phyloP scores from a whole-genome alignment of 2,888 invertebrate species.

The Andrena marginata region DNA sequence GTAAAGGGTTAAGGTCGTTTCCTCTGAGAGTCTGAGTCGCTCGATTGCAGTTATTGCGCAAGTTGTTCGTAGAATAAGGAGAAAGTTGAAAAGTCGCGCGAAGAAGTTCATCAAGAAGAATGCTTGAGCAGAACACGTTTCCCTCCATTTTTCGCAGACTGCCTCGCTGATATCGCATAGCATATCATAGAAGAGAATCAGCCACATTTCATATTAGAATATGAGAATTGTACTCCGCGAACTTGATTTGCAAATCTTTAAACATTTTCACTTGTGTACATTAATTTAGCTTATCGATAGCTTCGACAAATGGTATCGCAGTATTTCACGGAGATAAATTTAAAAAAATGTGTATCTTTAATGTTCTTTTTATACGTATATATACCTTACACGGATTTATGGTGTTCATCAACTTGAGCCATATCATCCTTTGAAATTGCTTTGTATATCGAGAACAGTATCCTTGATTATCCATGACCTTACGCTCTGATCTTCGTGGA shows the following conservation, averaged over 20 bases:
- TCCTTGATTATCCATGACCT: constrained; percentile 27
- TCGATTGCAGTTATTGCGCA: constrained; percentile 2
- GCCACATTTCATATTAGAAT: too few relatives aligned
- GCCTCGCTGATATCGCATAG: too few relatives aligned
- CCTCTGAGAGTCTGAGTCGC: not conserved
- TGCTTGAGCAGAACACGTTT: not conserved
- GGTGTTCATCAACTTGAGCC: not conserved
- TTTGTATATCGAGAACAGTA: not conserved
- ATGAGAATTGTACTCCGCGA: too few relatives aligned
- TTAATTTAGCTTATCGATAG: too few relatives aligned
- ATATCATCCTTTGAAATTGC: not conserved
- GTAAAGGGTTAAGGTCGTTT: not conserved
- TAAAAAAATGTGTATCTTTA: too few relatives aligned
- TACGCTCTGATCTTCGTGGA: constrained; percentile 8
- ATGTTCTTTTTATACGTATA: not conserved
- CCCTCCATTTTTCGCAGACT: too few relatives aligned
- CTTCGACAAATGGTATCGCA: too few relatives aligned
- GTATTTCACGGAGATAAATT: not conserved
- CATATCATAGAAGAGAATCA: too few relatives aligned
- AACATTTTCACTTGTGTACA: too few relatives aligned
- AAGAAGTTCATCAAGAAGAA: constrained; percentile 8
- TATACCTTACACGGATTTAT: not conserved
- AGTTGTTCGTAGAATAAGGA: constrained; percentile 7
- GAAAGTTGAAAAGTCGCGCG: constrained; percentile 16
- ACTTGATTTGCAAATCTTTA: too few relatives aligned